Evolutionary conservation across 2,797 vertebrate genomes (phyloP), one percentile per base, ranked within the genome.

Genomic region (Notoglanidium macrostoma): DNA sequence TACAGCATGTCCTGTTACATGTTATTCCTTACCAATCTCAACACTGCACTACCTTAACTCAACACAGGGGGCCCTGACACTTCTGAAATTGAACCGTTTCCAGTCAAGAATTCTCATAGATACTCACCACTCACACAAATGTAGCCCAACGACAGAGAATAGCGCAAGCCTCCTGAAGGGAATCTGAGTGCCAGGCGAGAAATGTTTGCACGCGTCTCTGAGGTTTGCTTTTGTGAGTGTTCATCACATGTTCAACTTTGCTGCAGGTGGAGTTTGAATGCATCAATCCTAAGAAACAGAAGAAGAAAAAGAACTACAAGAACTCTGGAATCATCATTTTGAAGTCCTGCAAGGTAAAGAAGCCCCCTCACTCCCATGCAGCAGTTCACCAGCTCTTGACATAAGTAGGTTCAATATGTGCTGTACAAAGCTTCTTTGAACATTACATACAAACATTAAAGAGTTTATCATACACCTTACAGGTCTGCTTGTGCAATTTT

Each of bases 231-330:
- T 63, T 44, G 6, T 61, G 32, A 54, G 46, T 35, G 10, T 54
- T 70, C 40, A 32, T 32, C 40, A 49, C 3, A 5, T 32, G 17
- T 5, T 26, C 10, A 55, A 55, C 82, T 84, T 35, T 68, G 57
- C 89, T 88, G 29, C 94, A 99, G 98, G 95, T 99, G 14, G 98
- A 99, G 92, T 96, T 98, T n/a, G 98, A 99, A 91, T 99, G 98
- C 93, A 98, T 99, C 91, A 99, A 99, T 93, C 97, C 98, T 89
- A 99, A 99, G 93, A 99, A 99, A 92, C 98, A 99, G 92, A 98
- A 97, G 94, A 99, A 98, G 93, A 99, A 99, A 92, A 98, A 97
- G 92, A 98, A 95, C 89, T 99, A 99, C 88, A 99, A 97, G 92
- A 98, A 99, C 92, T 99, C 98, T 0, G 98, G 98, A 44, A 88